Conservation (phyloP, 2,797 vertebrate genomes). For the Labroides dimidiatus region DNA sequence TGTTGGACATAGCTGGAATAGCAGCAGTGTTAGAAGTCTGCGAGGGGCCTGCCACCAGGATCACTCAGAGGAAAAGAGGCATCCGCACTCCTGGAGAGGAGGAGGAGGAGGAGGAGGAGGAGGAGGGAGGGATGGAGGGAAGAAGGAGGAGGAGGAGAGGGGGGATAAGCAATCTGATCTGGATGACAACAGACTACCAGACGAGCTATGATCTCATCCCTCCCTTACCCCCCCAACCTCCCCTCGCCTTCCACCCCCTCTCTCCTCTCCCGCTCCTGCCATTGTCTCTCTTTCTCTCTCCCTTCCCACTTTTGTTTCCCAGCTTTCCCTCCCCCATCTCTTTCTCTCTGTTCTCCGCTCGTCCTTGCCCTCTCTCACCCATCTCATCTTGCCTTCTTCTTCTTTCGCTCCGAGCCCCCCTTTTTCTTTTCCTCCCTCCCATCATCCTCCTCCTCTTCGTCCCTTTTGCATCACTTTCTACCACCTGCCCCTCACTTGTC, state of each 20-base stretch:
- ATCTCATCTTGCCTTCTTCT: constrained; percentile 74
- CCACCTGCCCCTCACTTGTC: constrained; percentile 73
- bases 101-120: constrained; percentile 25
- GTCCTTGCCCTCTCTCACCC: constrained; percentile 62
- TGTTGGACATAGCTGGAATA: constrained; percentile 75
- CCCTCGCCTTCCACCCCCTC: constrained; percentile 56
- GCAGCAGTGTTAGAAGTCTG: constrained; percentile 71
- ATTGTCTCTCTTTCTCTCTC: constrained; percentile 75
- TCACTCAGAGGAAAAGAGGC: constrained; percentile 76
- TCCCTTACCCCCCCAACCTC: constrained; percentile 67
- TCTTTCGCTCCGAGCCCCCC: constrained; percentile 64
- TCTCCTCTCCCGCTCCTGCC: constrained; percentile 61
- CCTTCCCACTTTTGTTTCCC: constrained; percentile 72
- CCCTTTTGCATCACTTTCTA: constrained; percentile 65
- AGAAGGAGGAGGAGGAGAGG: constrained; percentile 23
- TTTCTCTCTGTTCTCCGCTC: constrained; percentile 49
- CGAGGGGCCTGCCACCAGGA: constrained; percentile 66
- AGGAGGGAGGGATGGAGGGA: constrained; percentile 13
- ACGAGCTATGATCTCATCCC: constrained; percentile 88
- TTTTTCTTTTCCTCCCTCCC: constrained; percentile 3
- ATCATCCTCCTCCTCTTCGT: constrained; percentile 52
- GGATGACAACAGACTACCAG: constrained; percentile 88
- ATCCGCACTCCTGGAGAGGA: constrained; percentile 64
- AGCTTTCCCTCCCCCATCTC: constrained; percentile 57
- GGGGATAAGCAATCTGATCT: constrained; percentile 82